These are phyloP conservation scores for Aurelia coerulea DNA, from an alignment of 30 jellyfish, hydroid and myxozoan species.

Conservation along the genomic window DNA sequence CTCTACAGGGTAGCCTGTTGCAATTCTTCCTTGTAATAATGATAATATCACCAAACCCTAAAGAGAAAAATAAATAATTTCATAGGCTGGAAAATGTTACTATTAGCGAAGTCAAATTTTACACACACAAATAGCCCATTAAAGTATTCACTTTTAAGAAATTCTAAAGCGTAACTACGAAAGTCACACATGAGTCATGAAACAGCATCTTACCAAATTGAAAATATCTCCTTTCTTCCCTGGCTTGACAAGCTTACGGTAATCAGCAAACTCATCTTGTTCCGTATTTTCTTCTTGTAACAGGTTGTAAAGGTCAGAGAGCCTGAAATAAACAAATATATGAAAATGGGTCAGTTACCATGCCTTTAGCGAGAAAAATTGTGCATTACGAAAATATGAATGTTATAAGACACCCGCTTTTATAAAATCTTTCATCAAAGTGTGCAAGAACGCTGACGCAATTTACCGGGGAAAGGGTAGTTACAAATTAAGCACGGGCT, in stretches of 20 bases:
- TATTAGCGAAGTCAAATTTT: too few species aligned
- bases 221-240: slow-evolving; percentile 97
- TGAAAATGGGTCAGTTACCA: background rate
- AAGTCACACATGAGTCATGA: too few species aligned
- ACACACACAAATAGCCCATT: too few species aligned
- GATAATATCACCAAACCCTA: slow-evolving; percentile 88
- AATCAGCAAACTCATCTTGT: slow-evolving; percentile 61
- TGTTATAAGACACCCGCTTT: background rate
- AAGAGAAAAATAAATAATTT: background rate
- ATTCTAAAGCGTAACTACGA: too few species aligned
- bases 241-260: slow-evolving; percentile 67
- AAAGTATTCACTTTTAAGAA: too few species aligned
- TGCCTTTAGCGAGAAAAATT: too few species aligned
- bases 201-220: slow-evolving; percentile 68
- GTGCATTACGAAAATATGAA: background rate
- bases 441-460: too few species aligned
- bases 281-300: slow-evolving; percentile 52
- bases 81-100: background rate
- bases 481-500: too few species aligned
- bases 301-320: slow-evolving; percentile 63
- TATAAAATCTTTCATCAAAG: too few species aligned
- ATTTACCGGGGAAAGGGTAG: too few species aligned
- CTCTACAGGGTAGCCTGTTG: slow-evolving; percentile 82
- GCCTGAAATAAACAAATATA: slow-evolving; percentile 23
- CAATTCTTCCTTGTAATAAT: slow-evolving; percentile 68